phyloP scores from a whole-genome alignment of 2,113 vertebrate genomes.

The Zosterops borbonicus region DNA sequence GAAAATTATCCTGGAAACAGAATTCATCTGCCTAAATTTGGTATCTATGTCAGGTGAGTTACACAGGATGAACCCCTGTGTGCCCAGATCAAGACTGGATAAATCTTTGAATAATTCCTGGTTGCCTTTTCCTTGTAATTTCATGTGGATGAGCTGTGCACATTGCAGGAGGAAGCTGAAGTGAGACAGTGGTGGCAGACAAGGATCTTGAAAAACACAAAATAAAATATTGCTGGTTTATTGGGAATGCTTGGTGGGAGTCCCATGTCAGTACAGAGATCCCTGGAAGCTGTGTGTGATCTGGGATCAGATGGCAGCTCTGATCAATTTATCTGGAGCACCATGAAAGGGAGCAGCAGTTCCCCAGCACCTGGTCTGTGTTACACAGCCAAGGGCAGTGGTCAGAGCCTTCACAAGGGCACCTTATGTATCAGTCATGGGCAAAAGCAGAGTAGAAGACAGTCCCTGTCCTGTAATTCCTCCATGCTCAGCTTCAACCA shows the following conservation, averaged over 20 bases:
- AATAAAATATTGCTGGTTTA: neutral
- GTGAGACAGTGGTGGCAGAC: neutral
- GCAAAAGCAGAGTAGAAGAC: neutral
- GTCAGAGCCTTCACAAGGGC: neutral
- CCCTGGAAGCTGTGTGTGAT: neutral
- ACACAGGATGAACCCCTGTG: neutral
- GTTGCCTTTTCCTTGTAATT: neutral
- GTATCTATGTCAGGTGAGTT: neutral
- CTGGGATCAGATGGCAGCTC: neutral
- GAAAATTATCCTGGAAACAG: neutral
- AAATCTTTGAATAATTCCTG: neutral
- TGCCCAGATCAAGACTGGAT: neutral
- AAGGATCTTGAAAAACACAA: neutral
- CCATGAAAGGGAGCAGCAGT: neutral
- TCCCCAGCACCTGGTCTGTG: neutral
- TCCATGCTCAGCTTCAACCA: neutral
- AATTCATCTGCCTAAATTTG: neutral
- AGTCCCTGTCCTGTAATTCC: neutral
- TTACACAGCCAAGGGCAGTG: neutral
- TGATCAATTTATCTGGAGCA: neutral
- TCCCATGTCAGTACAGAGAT: neutral
- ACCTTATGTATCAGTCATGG: neutral
- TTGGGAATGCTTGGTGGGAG: neutral
- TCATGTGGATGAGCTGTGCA: neutral
- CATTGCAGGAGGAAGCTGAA: neutral